Percentiles rank a stretch among this genome's conserved stretches.
phyloP scores from a whole-genome alignment of 2,888 invertebrate genomes.

The Cephus sareptanus region DNA sequence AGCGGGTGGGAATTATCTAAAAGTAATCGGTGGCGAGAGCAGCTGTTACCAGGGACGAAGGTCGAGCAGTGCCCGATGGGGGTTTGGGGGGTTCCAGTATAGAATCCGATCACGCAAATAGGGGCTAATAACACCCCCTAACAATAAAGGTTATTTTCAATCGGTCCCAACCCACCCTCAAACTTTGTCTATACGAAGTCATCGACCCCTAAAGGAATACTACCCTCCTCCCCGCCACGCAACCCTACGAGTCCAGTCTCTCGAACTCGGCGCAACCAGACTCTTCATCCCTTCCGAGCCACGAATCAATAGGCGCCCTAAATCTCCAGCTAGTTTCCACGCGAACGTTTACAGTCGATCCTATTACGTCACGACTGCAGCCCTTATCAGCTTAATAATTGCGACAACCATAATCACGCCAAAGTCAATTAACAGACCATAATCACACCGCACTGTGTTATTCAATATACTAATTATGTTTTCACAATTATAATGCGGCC shows the following conservation, averaged over 20 bases:
- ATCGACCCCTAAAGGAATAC: slow-evolving; percentile 36
- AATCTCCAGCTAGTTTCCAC: slow-evolving; percentile 20
- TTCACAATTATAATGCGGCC: no score
- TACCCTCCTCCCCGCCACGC: not conserved
- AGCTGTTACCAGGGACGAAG: slow-evolving; percentile 31
- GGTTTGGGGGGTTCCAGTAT: not conserved
- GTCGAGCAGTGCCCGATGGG: not conserved
- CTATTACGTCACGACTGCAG: no score
- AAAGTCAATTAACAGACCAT: no score
- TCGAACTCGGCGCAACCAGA: slow-evolving; percentile 11
- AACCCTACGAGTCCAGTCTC: slow-evolving; percentile 14
- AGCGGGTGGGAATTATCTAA: slow-evolving; percentile 28
- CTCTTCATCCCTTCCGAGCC: slow-evolving; percentile 14
- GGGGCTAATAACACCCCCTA: not conserved
- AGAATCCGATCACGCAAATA: slow-evolving; percentile 1
- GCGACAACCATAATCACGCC: no score
- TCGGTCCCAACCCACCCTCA: slow-evolving; percentile 40
- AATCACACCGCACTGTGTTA: no score
- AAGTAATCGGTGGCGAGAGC: slow-evolving; percentile 37
- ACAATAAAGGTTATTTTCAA: slow-evolving; percentile 40
- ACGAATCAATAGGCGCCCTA: slow-evolving; percentile 2
- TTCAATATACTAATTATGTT: no score
- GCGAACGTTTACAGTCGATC: not conserved
- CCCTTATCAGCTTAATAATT: no score
- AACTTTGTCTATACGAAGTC: slow-evolving; percentile 29